Evolutionary conservation across 2,797 vertebrate genomes (phyloP), one percentile per base, ranked within the genome.

Genomic region (Molossus alvarezi): DNA sequence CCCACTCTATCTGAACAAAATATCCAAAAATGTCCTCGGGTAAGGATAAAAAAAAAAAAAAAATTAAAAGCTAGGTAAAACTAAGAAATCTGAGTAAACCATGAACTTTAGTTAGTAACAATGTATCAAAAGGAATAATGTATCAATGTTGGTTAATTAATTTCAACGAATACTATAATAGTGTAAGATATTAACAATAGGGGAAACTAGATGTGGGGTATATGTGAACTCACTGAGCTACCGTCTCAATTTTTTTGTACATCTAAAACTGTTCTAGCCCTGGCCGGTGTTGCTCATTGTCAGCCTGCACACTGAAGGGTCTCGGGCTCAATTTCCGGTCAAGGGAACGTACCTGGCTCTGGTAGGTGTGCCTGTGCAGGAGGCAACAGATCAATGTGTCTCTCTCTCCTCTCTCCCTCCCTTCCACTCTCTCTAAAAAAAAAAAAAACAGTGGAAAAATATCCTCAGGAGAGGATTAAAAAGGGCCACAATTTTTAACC

Each of bases 41-140:
- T 33, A 33, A 33, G 33, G 33, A 33, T 33, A 3, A 33, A 33
- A 33, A 33, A 33, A 33, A 33, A 33, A 33, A 33, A 85, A 95
- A 85, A 97, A 81, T 14, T 60, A 17, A 10, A 95, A 79, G 76
- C 55, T 79, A 79, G 55, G n/a, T 58, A 79, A 79, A 79, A 58
- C 20, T 58, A 58, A 37, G n/a, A 79, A 58, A n/a, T 25, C 21
- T 2, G 20, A 58, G 55, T 58, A 79, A 79, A 79, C 55, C n/a
- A 79, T 37, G 55, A 13, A 79, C 33, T 37, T 15, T 58, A 58
- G 76, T 79, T 58, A 58, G 25, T 57, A 79, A 41, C 37, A 79
- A 15, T 57, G 13, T 79, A 25, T 79, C 3, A 11, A 69, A 69
- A 69, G 41, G 6, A 69, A 37, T 20, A 73, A 73, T 27, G 25